Evolutionary conservation across 2,113 vertebrate species (phyloP).

Genomic region (Pardalotus punctatus): DNA sequence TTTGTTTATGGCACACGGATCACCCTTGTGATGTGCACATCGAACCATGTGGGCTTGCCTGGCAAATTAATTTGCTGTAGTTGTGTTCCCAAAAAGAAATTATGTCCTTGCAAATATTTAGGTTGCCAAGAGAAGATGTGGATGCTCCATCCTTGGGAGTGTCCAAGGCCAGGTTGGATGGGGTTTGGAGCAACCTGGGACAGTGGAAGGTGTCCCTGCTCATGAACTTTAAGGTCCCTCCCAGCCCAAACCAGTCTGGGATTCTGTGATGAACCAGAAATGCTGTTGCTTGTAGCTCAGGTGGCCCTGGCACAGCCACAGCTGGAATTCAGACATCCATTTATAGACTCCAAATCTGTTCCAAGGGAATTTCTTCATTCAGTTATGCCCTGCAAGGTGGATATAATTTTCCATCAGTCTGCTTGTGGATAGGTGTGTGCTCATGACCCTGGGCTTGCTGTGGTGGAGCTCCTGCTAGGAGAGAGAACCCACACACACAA

Average conservation of each 20-base stretch:
- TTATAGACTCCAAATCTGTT: background rate
- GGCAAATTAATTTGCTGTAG: background rate
- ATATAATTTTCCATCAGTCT: background rate
- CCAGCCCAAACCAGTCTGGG: background rate
- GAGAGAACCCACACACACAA: accelerated
- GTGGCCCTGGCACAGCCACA: background rate
- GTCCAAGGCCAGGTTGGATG: background rate
- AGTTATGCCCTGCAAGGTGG: background rate
- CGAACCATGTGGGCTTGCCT: background rate
- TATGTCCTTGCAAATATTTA: background rate
- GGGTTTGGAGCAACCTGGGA: background rate
- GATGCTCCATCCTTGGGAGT: background rate
- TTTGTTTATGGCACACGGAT: background rate
- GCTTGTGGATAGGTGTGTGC: background rate
- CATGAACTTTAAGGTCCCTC: background rate
- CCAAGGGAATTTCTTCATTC: background rate
- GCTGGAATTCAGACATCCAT: background rate
- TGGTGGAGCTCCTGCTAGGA: background rate
- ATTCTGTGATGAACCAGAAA: background rate
- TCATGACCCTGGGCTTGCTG: background rate
- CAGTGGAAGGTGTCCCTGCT: background rate
- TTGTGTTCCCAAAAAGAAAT: background rate
- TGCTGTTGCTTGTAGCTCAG: background rate
- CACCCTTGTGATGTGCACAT: background rate
- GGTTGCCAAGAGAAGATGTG: background rate